A percentile compares a stretch with the other conserved stretches of the same genome.
Evolutionary conservation across 2,113 vertebrate species (phyloP).

Genomic region (Zosterops lateralis): DNA sequence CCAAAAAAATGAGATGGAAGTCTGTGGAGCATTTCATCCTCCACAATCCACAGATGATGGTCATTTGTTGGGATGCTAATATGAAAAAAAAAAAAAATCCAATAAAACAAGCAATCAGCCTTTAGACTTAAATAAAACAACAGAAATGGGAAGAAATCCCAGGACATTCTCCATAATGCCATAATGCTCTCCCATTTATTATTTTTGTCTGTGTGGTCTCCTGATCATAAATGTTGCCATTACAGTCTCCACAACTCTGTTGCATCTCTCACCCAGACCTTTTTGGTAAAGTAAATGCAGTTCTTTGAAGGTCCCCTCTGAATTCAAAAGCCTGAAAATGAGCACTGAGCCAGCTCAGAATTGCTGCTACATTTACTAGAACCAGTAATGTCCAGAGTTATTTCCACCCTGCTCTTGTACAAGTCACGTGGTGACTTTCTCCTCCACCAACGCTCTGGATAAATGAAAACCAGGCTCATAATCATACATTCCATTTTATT

Average conservation of each 20-base stretch:
- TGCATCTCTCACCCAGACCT: not conserved
- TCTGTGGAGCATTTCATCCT: not conserved
- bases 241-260: not conserved
- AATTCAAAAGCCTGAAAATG: not conserved
- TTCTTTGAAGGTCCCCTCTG: not conserved
- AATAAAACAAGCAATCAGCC: not conserved
- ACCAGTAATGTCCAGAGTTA: slow-evolving; percentile 3
- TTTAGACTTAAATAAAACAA: not conserved
- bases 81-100: not conserved
- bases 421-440: not conserved
- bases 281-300: not conserved
- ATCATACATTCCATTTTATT: slow-evolving; percentile 3
- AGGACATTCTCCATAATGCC: not conserved
- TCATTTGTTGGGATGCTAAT: not conserved
- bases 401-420: slow-evolving; percentile 3
- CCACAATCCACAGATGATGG: not conserved
- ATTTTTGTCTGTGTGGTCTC: not conserved
- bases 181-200: not conserved
- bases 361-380: not conserved
- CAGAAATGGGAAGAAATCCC: not conserved
- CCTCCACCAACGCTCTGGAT: not conserved
- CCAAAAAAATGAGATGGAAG: not conserved
- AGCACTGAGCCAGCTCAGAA: not conserved
- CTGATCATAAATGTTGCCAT: not conserved
- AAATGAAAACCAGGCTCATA: slow-evolving; percentile 39